Base-by-base conservation (phyloP, 1,140 invertebrate genomes). In the Nixonia krombeini region DNA sequence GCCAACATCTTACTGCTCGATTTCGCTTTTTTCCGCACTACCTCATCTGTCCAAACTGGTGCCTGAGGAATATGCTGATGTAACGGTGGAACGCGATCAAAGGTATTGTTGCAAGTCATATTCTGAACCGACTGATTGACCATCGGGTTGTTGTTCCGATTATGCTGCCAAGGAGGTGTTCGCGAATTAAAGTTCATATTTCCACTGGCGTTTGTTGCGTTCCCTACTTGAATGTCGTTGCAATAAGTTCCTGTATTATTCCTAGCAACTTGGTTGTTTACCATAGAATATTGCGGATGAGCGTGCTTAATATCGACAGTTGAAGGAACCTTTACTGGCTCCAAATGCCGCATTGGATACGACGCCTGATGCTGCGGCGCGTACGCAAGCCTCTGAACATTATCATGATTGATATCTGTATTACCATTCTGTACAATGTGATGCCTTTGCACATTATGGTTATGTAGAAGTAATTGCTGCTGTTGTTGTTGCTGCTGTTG, bases 81-180 rank as follows among this genome's bases (percentile, higher is more conserved):
- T 37, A 92, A 76, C 0, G 91, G 91, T 12, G 91, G 91, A 2
- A 92, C 91, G 46, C 91, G 87, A 52, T 92, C 89, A 66, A 89
- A 90, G 6, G 72, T 79, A 21, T 21, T n/a, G 50, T 82, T 85
- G 51, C 78, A 81, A 0, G 69, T 68, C n/a, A 81, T 77, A 23
- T 81, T 83, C 28, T 82, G 79, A 10, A 81, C 59, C 8, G 46
- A 70, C 10, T 84, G 80, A 73, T 82, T 79, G 25, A 78, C 63
- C 45, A 47, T 25, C 4, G 61, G 81, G 51, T 76, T 78, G 69
- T 83, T 79, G 51, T 50, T 75, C 29, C 86, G 87, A 70, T 82
- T 86, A 25, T 90, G 87, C 64, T 90, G 88, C 90, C 89, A 90
- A 1, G 88, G 88, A n/a, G 88, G 87, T 15, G 87, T 86, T 77